phyloP scores from a whole-genome alignment of 1,140 invertebrate species.

The fruit fly (Drosophila melanogaster) region Release_6_plus_ISO1_MT NC_004354.4:15916001-15916500 shows the following conservation, averaged over 20 bases:
- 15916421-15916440: too few species aligned
- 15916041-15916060: constrained; percentile 94
- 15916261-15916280: background rate
- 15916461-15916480: constrained; percentile 86
- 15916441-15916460: background rate
- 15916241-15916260: background rate
- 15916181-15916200: background rate
- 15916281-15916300: background rate
- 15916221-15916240: background rate
- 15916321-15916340: too few species aligned
- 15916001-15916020: constrained; percentile 90
- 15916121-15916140: background rate
- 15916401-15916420: too few species aligned
- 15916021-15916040: constrained; percentile 92
- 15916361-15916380: too few species aligned
- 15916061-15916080: constrained; percentile 88
- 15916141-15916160: background rate
- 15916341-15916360: too few species aligned
- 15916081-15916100: background rate
- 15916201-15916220: background rate
- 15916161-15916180: background rate
- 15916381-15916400: too few species aligned
- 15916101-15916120: background rate
- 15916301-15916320: background rate
- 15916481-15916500: constrained; percentile 97